Evolutionary conservation across 2,888 invertebrate species (phyloP).

Genomic region (Hemithea aestivaria): DNA sequence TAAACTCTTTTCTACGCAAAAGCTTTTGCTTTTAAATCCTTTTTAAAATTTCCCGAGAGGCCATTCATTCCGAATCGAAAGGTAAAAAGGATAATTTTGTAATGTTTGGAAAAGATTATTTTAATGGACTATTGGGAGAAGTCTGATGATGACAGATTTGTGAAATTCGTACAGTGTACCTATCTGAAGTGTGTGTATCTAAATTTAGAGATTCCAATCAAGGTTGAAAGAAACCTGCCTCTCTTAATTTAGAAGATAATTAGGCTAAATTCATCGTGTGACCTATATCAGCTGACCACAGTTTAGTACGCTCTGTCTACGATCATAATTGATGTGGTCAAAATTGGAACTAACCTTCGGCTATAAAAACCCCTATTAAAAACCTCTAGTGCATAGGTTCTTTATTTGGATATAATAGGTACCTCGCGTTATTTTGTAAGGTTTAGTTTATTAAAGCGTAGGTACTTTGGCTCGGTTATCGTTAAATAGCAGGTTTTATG

Average conservation of each 20-base stretch:
- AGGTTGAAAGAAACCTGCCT: constrained; percentile 11
- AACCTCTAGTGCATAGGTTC: no score
- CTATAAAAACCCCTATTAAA: no score
- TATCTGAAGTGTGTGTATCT: constrained; percentile 11
- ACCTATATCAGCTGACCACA: constrained; percentile 34
- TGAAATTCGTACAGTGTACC: no score
- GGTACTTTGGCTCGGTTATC: no score
- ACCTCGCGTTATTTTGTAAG: no score
- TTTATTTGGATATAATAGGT: no score
- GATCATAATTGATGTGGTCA: no score
- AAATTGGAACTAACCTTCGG: no score
- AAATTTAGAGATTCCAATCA: constrained; percentile 8
- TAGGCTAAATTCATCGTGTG: constrained; percentile 46
- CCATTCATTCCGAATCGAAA: constrained; percentile 17
- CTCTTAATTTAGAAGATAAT: constrained; percentile 39
- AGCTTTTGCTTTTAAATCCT: not conserved
- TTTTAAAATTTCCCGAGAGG: constrained; percentile 8
- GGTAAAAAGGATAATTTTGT: constrained; percentile 17
- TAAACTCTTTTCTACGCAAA: constrained; percentile 1
- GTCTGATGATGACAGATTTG: constrained; percentile 6
- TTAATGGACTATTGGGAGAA: constrained; percentile 8
- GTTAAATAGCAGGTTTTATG: no score
- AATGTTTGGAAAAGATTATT: constrained; percentile 12
- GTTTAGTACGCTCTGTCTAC: not conserved
- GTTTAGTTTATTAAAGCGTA: no score